phyloP scores from a whole-genome alignment of 1,140 invertebrate genomes.

The Temnothorax longispinosus region DNA sequence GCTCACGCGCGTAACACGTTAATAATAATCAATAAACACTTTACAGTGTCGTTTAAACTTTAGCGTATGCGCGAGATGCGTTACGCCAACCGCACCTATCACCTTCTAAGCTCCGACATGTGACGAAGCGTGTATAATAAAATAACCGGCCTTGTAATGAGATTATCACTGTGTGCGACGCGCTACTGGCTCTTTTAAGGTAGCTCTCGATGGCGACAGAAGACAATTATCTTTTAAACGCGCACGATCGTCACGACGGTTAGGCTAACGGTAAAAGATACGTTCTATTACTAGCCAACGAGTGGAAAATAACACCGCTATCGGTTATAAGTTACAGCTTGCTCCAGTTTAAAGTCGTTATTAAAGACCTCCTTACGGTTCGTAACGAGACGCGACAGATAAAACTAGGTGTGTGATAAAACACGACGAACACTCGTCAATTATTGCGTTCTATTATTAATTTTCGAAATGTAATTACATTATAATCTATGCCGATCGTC shows the following conservation, averaged over 20 bases:
- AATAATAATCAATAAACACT: conserved; percentile 1
- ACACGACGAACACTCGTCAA: background rate
- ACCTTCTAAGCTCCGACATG: conserved; percentile 11
- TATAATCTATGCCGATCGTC: background rate
- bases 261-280: conserved; percentile 35
- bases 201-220: background rate
- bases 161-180: conserved; percentile 51
- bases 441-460: background rate
- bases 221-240: conserved; percentile 50
- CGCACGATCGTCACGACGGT: conserved; percentile 1
- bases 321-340: background rate
- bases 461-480: background rate
- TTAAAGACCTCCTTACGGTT: background rate
- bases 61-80: background rate
- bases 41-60: background rate
- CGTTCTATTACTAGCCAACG: background rate
- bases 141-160: conserved; percentile 67
- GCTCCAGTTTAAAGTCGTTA: conserved; percentile 7
- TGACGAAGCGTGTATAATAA: conserved; percentile 55
- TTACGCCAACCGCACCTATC: background rate
- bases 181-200: conserved; percentile 44
- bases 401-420: background rate
- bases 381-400: background rate
- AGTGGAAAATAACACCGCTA: conserved; percentile 24
- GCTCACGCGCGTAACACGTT: background rate